Conservation (phyloP, 1,140 invertebrate genomes). For the Platorchestia sp. region DNA sequence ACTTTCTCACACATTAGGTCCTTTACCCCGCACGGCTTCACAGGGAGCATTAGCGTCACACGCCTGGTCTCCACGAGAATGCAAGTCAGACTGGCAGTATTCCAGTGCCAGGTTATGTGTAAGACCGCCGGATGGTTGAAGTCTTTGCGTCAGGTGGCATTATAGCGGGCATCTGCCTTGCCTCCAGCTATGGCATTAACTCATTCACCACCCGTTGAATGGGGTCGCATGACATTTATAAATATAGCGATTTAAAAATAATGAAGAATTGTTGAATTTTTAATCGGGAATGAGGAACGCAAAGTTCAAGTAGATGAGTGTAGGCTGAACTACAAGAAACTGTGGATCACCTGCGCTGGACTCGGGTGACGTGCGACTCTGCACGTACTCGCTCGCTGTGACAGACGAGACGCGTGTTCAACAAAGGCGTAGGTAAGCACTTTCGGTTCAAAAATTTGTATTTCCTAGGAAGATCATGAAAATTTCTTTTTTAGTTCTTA, state of each 20-base stretch:
- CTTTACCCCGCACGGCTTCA: not conserved
- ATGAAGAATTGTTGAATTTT: not conserved
- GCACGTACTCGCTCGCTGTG: not conserved
- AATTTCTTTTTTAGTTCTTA: no score
- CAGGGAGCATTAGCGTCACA: not conserved
- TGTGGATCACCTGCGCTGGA: not conserved
- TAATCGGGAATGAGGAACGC: not conserved
- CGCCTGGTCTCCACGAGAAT: not conserved
- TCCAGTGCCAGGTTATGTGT: no score
- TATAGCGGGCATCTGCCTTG: not conserved
- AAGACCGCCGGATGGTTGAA: not conserved
- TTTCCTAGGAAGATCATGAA: no score
- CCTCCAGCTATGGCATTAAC: not conserved
- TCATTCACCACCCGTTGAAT: not conserved
- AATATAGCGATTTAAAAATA: not conserved
- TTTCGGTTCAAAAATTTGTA: not conserved
- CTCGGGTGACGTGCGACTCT: not conserved
- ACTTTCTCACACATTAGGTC: conserved; percentile 25
- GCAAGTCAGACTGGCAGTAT: not conserved
- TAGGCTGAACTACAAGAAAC: not conserved
- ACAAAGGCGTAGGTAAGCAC: not conserved
- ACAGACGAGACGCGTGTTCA: not conserved
- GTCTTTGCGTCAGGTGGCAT: not conserved
- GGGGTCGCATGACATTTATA: not conserved
- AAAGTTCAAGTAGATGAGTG: not conserved